These are phyloP conservation scores for Drosophila rellima DNA, from an alignment of 2,888 invertebrate genomes.

Conservation along the genomic window DNA sequence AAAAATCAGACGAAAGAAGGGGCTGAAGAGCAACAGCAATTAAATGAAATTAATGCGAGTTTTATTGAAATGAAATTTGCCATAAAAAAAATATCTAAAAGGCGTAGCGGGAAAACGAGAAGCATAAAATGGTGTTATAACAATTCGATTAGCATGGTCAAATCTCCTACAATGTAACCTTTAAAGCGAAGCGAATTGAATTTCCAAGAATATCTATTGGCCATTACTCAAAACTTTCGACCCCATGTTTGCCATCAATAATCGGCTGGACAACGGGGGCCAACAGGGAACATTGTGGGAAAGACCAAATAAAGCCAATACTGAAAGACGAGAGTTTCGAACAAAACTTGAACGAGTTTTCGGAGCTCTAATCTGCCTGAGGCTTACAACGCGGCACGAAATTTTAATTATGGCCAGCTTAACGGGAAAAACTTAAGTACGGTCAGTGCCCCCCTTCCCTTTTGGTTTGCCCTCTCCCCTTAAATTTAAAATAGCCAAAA, in stretches of 20 bases:
- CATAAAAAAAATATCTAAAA: conserved; percentile 40
- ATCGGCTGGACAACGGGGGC: conserved; percentile 16
- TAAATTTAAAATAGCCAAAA: conserved; percentile 44
- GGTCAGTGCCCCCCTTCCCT: conserved; percentile 48
- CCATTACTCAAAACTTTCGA: conserved; percentile 50
- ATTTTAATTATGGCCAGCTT: conserved; percentile 79
- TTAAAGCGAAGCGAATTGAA: conserved; percentile 61
- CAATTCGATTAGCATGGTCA: conserved; percentile 58
- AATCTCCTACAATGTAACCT: conserved; percentile 33
- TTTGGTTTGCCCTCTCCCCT: neutral
- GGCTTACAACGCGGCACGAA: conserved; percentile 68
- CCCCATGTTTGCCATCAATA: conserved; percentile 71
- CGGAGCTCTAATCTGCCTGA: conserved; percentile 58
- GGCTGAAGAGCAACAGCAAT: conserved; percentile 50
- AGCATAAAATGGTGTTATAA: conserved; percentile 30
- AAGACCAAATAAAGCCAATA: conserved; percentile 53
- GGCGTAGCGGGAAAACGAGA: conserved; percentile 4
- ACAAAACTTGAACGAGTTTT: conserved; percentile 42
- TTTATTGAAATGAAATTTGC: conserved; percentile 78
- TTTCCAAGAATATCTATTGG: conserved; percentile 27
- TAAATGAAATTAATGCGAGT: conserved; percentile 76
- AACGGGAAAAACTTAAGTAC: conserved; percentile 60
- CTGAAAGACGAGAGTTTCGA: conserved; percentile 24
- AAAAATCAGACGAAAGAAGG: conserved; percentile 19
- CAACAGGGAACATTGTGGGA: neutral